These are phyloP conservation scores for Pogonomyrmex barbatus DNA, from an alignment of 1,140 invertebrate species.

Conservation along the genomic window DNA sequence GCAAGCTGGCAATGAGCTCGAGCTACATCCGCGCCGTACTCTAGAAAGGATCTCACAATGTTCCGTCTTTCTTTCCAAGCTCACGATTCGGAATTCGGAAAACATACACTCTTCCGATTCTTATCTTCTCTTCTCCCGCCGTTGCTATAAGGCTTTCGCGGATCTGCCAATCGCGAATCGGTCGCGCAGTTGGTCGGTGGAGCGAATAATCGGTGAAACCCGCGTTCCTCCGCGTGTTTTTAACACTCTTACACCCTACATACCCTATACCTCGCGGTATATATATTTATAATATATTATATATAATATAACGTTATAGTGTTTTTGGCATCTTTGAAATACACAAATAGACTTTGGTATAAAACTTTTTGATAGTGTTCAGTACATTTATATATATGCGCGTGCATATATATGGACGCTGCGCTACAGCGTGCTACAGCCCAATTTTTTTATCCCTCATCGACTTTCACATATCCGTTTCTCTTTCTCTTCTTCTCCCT, in stretches of 20 bases:
- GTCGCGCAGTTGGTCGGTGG: constrained; percentile 55
- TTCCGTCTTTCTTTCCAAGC: not conserved
- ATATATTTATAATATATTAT: constrained; percentile 75
- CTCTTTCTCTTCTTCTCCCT: too few species aligned
- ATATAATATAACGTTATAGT: constrained; percentile 86
- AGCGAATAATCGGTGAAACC: constrained; percentile 47
- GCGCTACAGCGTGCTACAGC: constrained; percentile 30
- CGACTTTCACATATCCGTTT: not conserved
- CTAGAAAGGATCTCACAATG: constrained; percentile 19
- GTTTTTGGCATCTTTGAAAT: constrained; percentile 89
- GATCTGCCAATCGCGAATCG: constrained; percentile 50
- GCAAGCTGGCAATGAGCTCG: constrained; percentile 25
- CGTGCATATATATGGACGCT: constrained; percentile 58
- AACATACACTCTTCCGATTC: not conserved
- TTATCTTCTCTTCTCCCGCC: constrained; percentile 1
- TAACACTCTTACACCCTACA: constrained; percentile 82
- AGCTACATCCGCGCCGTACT: constrained; percentile 16
- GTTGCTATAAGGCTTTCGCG: constrained; percentile 64
- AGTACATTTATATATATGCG: constrained; percentile 67
- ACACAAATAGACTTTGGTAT: constrained; percentile 90
- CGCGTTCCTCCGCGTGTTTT: constrained; percentile 53
- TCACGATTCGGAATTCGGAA: not conserved
- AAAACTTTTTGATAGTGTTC: constrained; percentile 85
- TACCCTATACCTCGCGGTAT: constrained; percentile 81
- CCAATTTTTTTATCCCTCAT: not conserved